These are phyloP conservation scores for Neodiprion lecontei DNA, from an alignment of 1,140 invertebrate genomes.

Conservation along the genomic window DNA sequence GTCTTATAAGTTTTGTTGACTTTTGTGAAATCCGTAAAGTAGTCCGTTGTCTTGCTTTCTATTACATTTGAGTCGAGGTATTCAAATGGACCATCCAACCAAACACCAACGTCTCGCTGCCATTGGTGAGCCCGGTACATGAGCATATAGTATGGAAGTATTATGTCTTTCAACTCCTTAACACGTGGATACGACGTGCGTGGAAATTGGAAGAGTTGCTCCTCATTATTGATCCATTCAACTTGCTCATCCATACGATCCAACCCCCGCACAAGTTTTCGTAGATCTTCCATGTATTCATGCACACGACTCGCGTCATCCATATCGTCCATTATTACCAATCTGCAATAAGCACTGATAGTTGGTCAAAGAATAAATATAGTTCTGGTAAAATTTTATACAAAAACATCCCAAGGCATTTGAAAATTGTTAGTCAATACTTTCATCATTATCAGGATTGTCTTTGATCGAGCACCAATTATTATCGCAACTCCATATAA, in stretches of 20 bases:
- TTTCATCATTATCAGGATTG: conserved; percentile 18
- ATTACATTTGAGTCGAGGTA: conserved; percentile 77
- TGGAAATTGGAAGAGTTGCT: conserved; percentile 83
- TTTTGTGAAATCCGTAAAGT: conserved; percentile 77
- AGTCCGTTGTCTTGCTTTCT: conserved; percentile 75
- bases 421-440: no score
- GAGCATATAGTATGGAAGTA: conserved; percentile 73
- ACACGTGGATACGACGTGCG: conserved; percentile 76
- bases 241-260: conserved; percentile 75
- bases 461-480: conserved; percentile 52
- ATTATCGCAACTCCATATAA: conserved; percentile 58
- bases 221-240: conserved; percentile 89
- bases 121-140: conserved; percentile 73
- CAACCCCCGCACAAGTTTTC: conserved; percentile 77
- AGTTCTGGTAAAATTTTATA: neutral
- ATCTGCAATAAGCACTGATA: conserved; percentile 34
- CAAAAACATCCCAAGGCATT: neutral
- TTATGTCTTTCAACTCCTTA: conserved; percentile 73
- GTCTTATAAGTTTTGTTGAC: conserved; percentile 82
- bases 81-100: conserved; percentile 91
- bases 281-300: conserved; percentile 73
- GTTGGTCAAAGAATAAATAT: conserved; percentile 8
- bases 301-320: conserved; percentile 69
- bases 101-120: conserved; percentile 82
- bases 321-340: conserved; percentile 74